Evolutionary conservation across 2,888 invertebrate species (phyloP).

Genomic region (Drosophila infuscata): DNA sequence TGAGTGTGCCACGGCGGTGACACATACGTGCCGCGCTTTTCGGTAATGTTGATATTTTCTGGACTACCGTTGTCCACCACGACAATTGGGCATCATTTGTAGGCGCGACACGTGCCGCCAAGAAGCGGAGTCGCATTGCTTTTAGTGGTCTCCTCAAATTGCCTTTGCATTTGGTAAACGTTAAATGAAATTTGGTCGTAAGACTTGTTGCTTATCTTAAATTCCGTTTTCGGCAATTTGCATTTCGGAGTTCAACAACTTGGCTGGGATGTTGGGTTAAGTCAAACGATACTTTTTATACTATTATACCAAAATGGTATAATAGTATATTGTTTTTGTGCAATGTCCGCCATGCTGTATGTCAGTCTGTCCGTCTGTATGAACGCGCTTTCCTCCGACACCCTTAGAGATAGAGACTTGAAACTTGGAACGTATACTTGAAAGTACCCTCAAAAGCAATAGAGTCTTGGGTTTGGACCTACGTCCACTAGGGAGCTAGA

Average conservation of each 20-base stretch:
- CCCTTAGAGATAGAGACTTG: too few relatives aligned
- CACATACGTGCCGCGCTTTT: constrained; percentile 62
- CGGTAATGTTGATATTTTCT: constrained; percentile 55
- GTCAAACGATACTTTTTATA: not conserved
- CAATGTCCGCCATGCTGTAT: too few relatives aligned
- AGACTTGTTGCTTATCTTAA: constrained; percentile 70
- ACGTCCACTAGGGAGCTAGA: too few relatives aligned
- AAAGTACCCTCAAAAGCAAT: too few relatives aligned
- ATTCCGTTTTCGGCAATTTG: constrained; percentile 57
- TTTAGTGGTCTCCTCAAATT: constrained; percentile 31
- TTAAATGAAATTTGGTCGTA: constrained; percentile 73
- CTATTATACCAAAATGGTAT: too few relatives aligned
- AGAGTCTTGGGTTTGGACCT: too few relatives aligned
- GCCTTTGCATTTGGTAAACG: constrained; percentile 65
- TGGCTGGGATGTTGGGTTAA: not conserved
- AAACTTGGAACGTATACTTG: too few relatives aligned
- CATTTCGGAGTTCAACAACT: constrained; percentile 68
- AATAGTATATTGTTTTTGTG: too few relatives aligned
- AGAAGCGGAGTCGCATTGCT: constrained; percentile 7
- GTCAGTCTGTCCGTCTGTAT: too few relatives aligned
- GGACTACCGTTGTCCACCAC: constrained; percentile 67
- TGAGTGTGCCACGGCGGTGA: constrained; percentile 63
- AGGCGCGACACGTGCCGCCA: constrained; percentile 61
- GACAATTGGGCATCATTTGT: constrained; percentile 60
- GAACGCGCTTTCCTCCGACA: too few relatives aligned